phyloP scores from a whole-genome alignment of 2,113 vertebrate genomes.

The Hyla sarda region DNA sequence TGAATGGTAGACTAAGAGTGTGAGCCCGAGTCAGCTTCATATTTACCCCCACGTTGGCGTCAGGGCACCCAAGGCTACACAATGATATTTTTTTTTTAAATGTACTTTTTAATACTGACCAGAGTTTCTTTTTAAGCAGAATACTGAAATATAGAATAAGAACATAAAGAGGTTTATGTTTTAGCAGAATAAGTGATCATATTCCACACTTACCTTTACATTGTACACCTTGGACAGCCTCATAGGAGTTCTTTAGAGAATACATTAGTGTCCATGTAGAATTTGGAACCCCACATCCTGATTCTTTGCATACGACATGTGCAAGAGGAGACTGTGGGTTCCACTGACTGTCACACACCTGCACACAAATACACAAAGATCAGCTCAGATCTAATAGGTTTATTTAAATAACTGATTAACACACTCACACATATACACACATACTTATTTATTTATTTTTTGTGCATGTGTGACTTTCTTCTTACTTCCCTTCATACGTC shows the following conservation, averaged over 20 bases:
- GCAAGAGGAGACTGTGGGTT: slow-evolving; percentile 29
- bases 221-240: slow-evolving; percentile 1
- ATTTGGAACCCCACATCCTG: slow-evolving; percentile 46
- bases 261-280: slow-evolving; percentile 24
- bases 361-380: background rate
- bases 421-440: no score
- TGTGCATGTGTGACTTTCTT: no score
- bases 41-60: no score
- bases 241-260: background rate
- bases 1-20: no score
- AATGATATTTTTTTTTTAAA: no score
- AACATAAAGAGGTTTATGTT: background rate
- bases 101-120: no score
- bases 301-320: slow-evolving; percentile 30
- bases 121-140: no score
- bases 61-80: no score
- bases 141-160: background rate
- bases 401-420: no score
- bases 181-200: background rate
- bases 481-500: background rate
- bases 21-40: no score
- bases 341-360: slow-evolving; percentile 47
- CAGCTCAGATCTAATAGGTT: background rate
- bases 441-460: no score
- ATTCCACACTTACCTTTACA: slow-evolving; percentile 32